Conservation (phyloP, 2,797 vertebrate species). For the Molossus alvarezi region DNA sequence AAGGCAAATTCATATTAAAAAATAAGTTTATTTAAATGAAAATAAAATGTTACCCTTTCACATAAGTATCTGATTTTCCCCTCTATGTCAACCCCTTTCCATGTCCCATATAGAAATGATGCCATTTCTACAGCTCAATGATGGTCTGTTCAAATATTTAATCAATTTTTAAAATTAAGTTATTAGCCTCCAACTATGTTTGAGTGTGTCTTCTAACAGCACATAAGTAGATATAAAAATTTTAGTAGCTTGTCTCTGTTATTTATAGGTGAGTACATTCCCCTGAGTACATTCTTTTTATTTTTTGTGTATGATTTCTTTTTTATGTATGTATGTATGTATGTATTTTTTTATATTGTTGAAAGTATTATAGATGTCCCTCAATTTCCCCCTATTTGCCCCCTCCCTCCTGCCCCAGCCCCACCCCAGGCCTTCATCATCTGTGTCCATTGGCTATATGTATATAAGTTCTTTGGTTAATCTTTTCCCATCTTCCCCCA, state of each 20-base stretch:
- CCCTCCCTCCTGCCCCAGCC: too few species aligned
- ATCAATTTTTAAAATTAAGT: background rate
- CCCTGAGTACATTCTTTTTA: background rate
- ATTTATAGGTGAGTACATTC: background rate
- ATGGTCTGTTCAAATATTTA: background rate
- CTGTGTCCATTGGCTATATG: too few species aligned
- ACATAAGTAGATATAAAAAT: background rate
- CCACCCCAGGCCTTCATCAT: too few species aligned
- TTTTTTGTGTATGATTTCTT: too few species aligned
- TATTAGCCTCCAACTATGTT: background rate
- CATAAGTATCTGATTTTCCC: background rate
- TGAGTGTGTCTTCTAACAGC: background rate
- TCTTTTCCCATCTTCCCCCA: too few species aligned
- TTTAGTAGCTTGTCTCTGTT: background rate
- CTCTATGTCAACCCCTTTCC: background rate
- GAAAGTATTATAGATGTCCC: too few species aligned
- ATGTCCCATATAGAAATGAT: background rate
- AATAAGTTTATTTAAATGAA: background rate
- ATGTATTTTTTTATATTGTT: too few species aligned
- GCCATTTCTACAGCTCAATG: background rate
- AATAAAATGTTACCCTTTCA: background rate
- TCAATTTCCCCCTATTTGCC: too few species aligned
- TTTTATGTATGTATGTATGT: too few species aligned
- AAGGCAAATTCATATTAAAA: background rate
- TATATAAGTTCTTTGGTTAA: too few species aligned